These are phyloP conservation scores for Volucella inflata DNA, from an alignment of 2,888 invertebrate genomes.

Conservation along the genomic window DNA sequence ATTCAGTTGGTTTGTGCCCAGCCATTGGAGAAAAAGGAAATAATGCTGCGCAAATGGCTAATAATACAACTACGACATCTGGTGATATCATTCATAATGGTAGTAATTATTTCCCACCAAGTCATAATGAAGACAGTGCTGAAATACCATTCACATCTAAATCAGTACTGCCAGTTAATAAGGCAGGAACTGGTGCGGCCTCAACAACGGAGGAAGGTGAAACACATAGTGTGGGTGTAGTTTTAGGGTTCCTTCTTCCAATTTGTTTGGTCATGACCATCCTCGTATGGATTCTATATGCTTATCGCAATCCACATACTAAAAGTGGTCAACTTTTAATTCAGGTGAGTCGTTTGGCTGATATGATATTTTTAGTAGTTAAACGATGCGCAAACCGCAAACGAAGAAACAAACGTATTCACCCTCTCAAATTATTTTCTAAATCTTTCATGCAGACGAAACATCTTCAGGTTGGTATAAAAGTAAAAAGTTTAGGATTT, in stretches of 20 bases:
- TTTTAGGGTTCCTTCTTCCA: constrained; percentile 88
- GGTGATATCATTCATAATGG: constrained; percentile 26
- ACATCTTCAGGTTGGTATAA: constrained; percentile 82
- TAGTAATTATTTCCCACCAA: constrained; percentile 45
- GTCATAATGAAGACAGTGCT: constrained; percentile 35
- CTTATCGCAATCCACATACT: constrained; percentile 98
- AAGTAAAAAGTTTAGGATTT: constrained; percentile 37
- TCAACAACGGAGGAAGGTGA: constrained; percentile 72
- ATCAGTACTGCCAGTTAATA: constrained; percentile 53
- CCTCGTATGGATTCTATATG: constrained; percentile 94
- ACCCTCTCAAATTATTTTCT: constrained; percentile 51
- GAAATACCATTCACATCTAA: constrained; percentile 49
- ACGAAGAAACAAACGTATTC: constrained; percentile 12
- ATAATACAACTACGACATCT: constrained; percentile 28
- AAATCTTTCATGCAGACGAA: constrained; percentile 82
- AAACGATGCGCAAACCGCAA: constrained; percentile 6
- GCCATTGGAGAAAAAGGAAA: constrained; percentile 82
- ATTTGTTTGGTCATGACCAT: constrained; percentile 88
- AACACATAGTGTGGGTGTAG: constrained; percentile 81
- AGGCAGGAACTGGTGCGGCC: constrained; percentile 43
- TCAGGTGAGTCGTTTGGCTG: constrained; percentile 87
- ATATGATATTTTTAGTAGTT: constrained; percentile 7
- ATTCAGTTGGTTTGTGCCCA: constrained; percentile 78
- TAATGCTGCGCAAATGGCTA: constrained; percentile 79
- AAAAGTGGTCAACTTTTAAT: constrained; percentile 98